Conservation (phyloP, 2,113 vertebrate genomes). For the Coptodon rendalli region DNA sequence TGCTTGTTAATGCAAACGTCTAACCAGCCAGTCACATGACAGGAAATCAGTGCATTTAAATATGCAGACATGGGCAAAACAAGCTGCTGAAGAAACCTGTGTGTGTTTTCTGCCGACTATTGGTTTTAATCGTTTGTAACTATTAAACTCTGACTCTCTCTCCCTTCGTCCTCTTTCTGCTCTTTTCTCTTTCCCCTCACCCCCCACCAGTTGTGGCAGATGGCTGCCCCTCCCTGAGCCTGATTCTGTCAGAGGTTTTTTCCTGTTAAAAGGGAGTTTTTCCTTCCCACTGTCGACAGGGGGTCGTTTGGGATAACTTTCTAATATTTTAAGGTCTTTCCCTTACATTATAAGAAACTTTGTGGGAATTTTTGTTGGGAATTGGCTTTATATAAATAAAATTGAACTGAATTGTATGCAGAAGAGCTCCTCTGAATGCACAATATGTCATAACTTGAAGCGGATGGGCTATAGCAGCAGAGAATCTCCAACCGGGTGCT, state of each 20-base stretch:
- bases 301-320: neutral
- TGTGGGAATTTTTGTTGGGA: neutral
- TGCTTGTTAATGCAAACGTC: neutral
- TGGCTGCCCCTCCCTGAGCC: neutral
- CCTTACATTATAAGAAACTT: neutral
- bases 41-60: neutral
- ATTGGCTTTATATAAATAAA: neutral
- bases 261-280: neutral
- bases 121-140: neutral
- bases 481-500: fast-evolving
- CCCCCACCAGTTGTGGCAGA: neutral
- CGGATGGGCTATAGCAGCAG: neutral
- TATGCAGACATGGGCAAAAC: neutral
- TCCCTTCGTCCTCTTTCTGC: neutral
- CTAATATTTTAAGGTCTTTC: neutral
- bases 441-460: neutral
- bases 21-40: neutral
- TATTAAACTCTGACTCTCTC: neutral
- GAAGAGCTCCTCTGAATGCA: neutral
- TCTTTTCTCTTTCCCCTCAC: neutral
- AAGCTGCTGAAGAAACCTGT: neutral
- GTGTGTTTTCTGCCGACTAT: neutral
- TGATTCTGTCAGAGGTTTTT: neutral
- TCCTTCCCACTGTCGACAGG: neutral
- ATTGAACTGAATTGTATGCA: neutral